Percentiles rank a stretch among this genome's conserved stretches.
These are phyloP conservation scores for Craseonycteris thonglongyai DNA, from an alignment of 2,113 vertebrate species.

Conservation along the genomic window DNA sequence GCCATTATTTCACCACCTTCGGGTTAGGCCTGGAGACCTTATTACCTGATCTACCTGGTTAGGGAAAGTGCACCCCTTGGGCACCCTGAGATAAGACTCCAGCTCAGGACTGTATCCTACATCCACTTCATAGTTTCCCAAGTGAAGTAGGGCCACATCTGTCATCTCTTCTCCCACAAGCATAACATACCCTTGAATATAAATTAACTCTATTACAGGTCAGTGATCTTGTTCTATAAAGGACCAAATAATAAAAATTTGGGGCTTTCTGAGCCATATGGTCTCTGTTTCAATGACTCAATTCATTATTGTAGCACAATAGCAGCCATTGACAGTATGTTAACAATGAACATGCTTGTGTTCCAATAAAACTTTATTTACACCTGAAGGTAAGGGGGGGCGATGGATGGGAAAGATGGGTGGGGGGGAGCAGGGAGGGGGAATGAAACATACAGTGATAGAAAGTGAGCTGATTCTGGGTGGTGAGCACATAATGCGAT, in stretches of 20 bases:
- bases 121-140: not conserved
- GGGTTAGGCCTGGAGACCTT: not conserved
- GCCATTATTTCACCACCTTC: not conserved
- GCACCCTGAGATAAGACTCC: not conserved
- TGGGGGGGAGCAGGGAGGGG: no score
- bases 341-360: not conserved
- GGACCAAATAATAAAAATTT: not conserved
- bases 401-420: no score
- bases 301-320: not conserved
- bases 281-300: not conserved
- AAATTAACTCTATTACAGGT: not conserved
- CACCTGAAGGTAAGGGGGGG: no score
- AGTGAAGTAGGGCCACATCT: not conserved
- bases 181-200: not conserved
- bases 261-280: not conserved
- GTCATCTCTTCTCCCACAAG: not conserved
- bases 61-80: not conserved
- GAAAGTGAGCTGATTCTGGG: no score
- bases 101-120: not conserved
- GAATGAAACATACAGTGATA: no score
- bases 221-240: not conserved
- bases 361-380: conserved; percentile 42
- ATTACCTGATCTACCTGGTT: not conserved
- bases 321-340: not conserved
- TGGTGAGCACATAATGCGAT: no score